Percentiles rank a stretch among this genome's conserved stretches.
Evolutionary conservation across 2,113 vertebrate genomes (phyloP).

Genomic region (Synodontis membranacea): DNA sequence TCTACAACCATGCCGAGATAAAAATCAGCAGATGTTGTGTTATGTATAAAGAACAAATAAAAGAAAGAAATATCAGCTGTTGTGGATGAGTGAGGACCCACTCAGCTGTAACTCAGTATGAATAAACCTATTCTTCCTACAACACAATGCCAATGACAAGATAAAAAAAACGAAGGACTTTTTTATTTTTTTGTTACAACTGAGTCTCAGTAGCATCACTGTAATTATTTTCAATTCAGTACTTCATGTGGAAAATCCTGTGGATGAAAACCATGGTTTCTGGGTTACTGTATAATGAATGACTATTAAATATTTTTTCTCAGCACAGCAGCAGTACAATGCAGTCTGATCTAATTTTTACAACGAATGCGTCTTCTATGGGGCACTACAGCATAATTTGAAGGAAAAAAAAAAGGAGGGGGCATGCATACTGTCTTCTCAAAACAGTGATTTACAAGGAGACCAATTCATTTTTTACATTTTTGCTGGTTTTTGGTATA

Average conservation of each 20-base stretch:
- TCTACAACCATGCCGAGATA: neutral
- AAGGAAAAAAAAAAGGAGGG: neutral
- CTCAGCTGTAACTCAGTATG: neutral
- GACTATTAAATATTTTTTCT: neutral
- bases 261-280: neutral
- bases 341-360: neutral
- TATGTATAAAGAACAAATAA: neutral
- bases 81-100: neutral
- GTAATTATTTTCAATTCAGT: neutral
- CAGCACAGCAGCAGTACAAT: neutral
- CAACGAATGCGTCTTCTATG: neutral
- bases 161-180: neutral
- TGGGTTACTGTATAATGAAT: neutral
- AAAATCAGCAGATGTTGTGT: neutral
- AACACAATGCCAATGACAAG: slow-evolving; percentile 19
- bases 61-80: neutral
- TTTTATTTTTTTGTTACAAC: neutral
- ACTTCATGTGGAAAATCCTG: neutral
- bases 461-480: neutral
- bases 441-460: neutral
- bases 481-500: neutral
- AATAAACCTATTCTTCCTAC: slow-evolving; percentile 11
- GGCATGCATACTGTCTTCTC: neutral
- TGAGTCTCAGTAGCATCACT: neutral
- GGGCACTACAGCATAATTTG: neutral